Conservation (phyloP, 2,888 invertebrate species). For the Idaea aversata region DNA sequence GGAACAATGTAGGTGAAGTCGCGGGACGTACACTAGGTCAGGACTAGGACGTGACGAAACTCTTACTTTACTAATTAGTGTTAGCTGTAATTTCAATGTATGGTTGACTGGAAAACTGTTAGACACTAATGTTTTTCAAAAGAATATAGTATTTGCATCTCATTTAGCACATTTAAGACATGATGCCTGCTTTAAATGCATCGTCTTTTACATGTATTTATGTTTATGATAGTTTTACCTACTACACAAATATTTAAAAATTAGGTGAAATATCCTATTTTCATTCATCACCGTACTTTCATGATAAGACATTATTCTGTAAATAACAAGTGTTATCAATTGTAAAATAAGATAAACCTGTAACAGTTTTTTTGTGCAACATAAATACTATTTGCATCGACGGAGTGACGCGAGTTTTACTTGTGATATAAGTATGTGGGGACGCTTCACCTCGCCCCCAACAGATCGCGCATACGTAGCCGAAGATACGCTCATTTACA, state of each 20-base stretch:
- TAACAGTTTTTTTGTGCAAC: background rate
- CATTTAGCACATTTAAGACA: background rate
- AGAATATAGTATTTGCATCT: background rate
- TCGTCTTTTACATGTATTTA: background rate
- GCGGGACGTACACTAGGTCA: background rate
- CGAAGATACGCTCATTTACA: too few species aligned
- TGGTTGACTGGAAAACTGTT: background rate
- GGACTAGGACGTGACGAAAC: background rate
- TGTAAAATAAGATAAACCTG: background rate
- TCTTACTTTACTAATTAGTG: background rate
- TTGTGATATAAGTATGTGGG: background rate
- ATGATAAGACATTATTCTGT: background rate
- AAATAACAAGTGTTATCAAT: background rate
- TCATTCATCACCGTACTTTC: background rate
- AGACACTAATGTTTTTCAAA: background rate
- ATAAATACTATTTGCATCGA: background rate
- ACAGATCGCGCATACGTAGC: too few species aligned
- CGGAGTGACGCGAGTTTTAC: background rate
- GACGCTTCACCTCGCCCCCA: too few species aligned
- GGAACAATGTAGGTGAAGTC: background rate
- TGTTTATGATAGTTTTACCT: background rate
- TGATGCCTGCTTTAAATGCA: background rate
- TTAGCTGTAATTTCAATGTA: background rate
- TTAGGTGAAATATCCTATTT: background rate
- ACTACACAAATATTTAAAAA: background rate